Evolutionary conservation across 1,140 invertebrate species (phyloP).

Genomic region (Drosophila sp.): DNA sequence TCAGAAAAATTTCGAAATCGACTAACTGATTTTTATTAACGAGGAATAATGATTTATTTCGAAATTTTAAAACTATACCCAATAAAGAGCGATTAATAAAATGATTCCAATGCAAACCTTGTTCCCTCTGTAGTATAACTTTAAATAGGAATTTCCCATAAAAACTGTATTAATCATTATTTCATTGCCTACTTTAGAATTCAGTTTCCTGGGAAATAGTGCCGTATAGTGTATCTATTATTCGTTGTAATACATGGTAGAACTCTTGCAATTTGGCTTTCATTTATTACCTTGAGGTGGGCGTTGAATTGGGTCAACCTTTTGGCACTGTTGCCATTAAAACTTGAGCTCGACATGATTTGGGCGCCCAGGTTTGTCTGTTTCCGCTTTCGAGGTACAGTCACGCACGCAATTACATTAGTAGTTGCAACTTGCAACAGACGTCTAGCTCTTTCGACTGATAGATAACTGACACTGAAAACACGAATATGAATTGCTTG

Average conservation of each 20-base stretch:
- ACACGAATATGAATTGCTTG: slow-evolving; percentile 23
- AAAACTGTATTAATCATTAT: no score
- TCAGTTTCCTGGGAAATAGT: no score
- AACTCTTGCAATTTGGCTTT: not conserved
- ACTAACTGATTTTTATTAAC: no score
- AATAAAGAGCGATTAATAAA: no score
- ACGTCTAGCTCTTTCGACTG: no score
- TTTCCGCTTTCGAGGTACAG: slow-evolving; percentile 61
- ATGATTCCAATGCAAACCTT: no score
- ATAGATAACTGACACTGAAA: slow-evolving; percentile 29
- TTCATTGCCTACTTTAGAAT: no score
- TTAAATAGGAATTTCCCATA: no score
- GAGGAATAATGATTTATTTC: no score
- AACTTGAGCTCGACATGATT: slow-evolving; percentile 52
- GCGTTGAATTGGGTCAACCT: slow-evolving; percentile 65
- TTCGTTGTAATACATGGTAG: not conserved
- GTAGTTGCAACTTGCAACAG: slow-evolving; percentile 15
- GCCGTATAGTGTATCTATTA: not conserved
- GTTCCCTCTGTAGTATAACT: no score
- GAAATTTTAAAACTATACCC: no score
- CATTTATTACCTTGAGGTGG: slow-evolving; percentile 41
- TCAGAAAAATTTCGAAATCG: no score
- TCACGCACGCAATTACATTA: slow-evolving; percentile 42
- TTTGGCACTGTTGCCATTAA: slow-evolving; percentile 45
- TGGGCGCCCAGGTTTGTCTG: slow-evolving; percentile 51